Evolutionary conservation across 2,113 vertebrate genomes (phyloP).

Genomic region (Taxidea taxus): DNA sequence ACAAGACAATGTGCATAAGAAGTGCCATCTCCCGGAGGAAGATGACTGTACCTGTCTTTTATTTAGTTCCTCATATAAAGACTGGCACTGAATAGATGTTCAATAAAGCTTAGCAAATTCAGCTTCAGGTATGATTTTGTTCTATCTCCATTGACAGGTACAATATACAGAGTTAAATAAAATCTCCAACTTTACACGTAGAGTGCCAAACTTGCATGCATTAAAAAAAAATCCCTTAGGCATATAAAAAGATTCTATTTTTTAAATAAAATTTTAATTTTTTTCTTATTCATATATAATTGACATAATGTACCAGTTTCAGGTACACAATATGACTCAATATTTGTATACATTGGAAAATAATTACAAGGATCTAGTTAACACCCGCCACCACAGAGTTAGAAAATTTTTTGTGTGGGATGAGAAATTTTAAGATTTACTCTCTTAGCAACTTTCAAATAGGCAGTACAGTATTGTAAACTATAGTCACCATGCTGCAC

Average conservation of each 20-base stretch:
- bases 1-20: not conserved
- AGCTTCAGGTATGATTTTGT: not conserved
- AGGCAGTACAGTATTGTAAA: not conserved
- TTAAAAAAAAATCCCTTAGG: not conserved
- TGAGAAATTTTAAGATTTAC: not conserved
- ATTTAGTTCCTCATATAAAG: not conserved
- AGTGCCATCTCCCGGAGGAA: not conserved
- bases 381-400: not conserved
- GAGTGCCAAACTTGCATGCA: not conserved
- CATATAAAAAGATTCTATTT: not conserved
- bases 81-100: not conserved
- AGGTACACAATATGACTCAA: not conserved
- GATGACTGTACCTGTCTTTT: not conserved
- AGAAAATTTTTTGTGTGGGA: not conserved
- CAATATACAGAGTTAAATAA: not conserved
- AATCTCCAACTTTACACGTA: not conserved
- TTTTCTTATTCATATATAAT: not conserved
- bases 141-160: not conserved
- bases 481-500: not conserved
- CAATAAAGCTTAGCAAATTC: not conserved
- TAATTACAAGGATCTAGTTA: not conserved
- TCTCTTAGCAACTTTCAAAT: not conserved
- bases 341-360: not conserved
- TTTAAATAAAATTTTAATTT: not conserved
- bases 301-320: not conserved